Evolutionary conservation across 2,888 invertebrate species (phyloP).

Genomic region (Spatulosminthurus flaviceps): DNA sequence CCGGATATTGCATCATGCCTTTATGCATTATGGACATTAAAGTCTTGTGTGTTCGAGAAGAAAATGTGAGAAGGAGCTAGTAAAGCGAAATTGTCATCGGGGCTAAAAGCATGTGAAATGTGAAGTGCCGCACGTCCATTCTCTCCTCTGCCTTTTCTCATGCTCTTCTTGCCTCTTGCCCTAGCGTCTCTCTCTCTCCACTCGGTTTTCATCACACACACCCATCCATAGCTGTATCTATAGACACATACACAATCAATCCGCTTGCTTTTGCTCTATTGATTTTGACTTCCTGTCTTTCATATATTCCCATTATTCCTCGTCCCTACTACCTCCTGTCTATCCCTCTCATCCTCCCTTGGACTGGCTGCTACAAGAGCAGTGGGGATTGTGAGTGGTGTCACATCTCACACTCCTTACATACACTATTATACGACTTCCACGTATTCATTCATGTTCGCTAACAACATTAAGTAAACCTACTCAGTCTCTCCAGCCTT

Average conservation of each 20-base stretch:
- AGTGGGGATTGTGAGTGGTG: not conserved
- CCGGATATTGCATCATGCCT: slow-evolving; percentile 51
- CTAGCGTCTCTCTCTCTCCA: slow-evolving; percentile 12
- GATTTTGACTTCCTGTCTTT: slow-evolving; percentile 44
- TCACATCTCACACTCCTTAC: slow-evolving; percentile 11
- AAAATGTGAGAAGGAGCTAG: slow-evolving; percentile 29
- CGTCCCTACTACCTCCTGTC: not conserved
- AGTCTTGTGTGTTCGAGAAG: slow-evolving; percentile 22
- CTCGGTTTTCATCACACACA: slow-evolving; percentile 15
- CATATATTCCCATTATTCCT: slow-evolving; percentile 32
- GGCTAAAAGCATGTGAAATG: slow-evolving; percentile 32
- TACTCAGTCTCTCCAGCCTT: not conserved
- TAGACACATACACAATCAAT: slow-evolving; percentile 18
- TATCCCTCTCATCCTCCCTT: not conserved
- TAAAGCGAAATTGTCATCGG: slow-evolving; percentile 20
- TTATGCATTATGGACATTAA: slow-evolving; percentile 48
- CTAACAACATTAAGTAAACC: not conserved
- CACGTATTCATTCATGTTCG: slow-evolving; percentile 18
- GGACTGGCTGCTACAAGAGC: slow-evolving; percentile 4
- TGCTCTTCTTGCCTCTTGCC: not conserved
- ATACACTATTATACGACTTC: not conserved
- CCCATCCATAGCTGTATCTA: not conserved
- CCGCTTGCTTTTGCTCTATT: slow-evolving; percentile 37
- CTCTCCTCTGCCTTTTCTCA: slow-evolving; percentile 25
- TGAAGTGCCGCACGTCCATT: slow-evolving; percentile 36